Conservation (phyloP, 1,140 invertebrate species). For the Drosophila gunungcola region DNA sequence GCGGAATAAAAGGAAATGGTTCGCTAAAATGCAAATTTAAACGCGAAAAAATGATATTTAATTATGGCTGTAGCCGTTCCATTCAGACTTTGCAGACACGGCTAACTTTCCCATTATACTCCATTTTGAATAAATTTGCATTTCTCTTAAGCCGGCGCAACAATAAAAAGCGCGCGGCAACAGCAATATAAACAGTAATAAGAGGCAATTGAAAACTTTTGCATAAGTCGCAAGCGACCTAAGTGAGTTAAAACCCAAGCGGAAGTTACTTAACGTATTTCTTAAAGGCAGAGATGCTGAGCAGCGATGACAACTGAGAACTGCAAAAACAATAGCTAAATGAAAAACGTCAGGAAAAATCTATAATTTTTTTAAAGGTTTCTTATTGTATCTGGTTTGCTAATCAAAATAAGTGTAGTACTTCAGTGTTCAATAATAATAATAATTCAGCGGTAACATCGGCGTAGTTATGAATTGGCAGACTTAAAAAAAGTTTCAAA, state of each 20-base stretch:
- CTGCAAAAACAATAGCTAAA: constrained; percentile 1
- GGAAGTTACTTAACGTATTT: constrained; percentile 53
- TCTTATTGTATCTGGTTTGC: no score
- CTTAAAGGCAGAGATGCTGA: background rate
- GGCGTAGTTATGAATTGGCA: no score
- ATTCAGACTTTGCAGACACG: constrained; percentile 41
- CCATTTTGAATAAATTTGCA: constrained; percentile 82
- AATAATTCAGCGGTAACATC: no score
- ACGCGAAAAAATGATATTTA: constrained; percentile 74
- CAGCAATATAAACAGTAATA: constrained; percentile 65
- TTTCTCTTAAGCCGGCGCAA: constrained; percentile 62
- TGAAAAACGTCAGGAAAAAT: background rate
- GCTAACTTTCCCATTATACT: constrained; percentile 62
- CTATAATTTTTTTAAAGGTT: background rate
- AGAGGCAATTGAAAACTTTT: constrained; percentile 80
- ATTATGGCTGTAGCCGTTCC: constrained; percentile 62
- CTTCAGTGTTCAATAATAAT: no score
- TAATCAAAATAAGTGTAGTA: no score
- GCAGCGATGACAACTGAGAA: background rate
- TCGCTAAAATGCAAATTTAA: constrained; percentile 71
- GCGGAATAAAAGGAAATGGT: constrained; percentile 61
- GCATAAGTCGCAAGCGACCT: constrained; percentile 73
- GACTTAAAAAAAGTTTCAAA: no score
- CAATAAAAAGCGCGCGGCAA: constrained; percentile 37
- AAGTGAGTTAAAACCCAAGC: constrained; percentile 68